These are phyloP conservation scores for Rousettus leschenaultii DNA, from an alignment of 2,113 vertebrate genomes.

Conservation along the genomic window DNA sequence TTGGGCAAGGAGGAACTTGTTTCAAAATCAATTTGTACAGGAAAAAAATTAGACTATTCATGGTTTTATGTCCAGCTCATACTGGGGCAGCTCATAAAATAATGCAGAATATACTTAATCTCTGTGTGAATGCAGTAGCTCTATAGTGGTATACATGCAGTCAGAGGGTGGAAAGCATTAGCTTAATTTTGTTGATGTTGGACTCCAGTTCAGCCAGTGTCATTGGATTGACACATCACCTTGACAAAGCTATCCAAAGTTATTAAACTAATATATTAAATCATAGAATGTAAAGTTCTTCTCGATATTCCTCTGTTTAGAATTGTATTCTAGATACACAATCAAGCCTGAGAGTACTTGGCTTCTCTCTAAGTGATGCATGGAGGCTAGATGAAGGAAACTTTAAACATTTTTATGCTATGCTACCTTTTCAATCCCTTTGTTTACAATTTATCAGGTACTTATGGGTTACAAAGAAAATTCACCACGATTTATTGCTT, in stretches of 20 bases:
- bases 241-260: background rate
- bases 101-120: background rate
- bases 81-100: background rate
- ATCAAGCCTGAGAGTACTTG: background rate
- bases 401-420: constrained; percentile 35
- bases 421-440: constrained; percentile 54
- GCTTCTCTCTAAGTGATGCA: constrained; percentile 51
- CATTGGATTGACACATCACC: background rate
- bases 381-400: constrained; percentile 7
- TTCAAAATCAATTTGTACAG: background rate
- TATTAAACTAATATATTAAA: constrained; percentile 38
- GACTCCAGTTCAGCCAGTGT: background rate
- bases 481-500: constrained; percentile 38
- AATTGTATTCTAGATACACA: background rate
- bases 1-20: background rate
- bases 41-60: background rate
- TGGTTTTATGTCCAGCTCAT: background rate
- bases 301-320: constrained; percentile 4
- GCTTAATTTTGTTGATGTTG: constrained; percentile 1
- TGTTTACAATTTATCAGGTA: constrained; percentile 63
- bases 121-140: background rate
- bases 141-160: fast-evolving
- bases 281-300: background rate
- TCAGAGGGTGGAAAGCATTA: background rate
- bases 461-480: constrained; percentile 45